Evolutionary conservation across 2,113 vertebrate genomes (phyloP), one percentile per base, ranked within the genome.

Genomic region (Cardinalis cardinalis): DNA sequence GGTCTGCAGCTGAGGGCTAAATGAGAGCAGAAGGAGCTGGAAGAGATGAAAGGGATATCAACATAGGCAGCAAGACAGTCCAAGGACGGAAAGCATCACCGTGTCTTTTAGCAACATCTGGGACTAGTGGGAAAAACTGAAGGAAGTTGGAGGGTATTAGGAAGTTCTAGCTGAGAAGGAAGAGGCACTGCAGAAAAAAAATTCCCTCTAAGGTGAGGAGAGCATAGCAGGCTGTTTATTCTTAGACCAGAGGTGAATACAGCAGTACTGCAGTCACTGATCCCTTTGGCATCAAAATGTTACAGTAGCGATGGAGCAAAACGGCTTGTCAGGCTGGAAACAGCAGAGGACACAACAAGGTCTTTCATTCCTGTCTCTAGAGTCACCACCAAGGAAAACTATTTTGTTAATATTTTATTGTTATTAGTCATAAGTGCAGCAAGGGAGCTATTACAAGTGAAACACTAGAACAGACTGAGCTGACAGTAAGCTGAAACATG

Each of bases 341-440:
- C 44, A 78, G 60, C 43, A 92, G 63, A 85, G 76, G 53, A 44
- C 43, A 80, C 28, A 64, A 46, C 31, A 69, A n/a, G 14, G n/a
- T 68, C 52, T 84, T 92, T 94, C 31, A 40, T 91, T 91, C 12
- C 26, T 63, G 20, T 71, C 85, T 56, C 83, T 74, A 59, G 84
- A 74, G 76, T 48, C 3, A 0, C 25, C 61, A 90, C 41, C 49
- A 95, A 88, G 48, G 48, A 80, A 80, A 91, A 86, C 16, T 81
- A 63, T 90, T 92, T 66, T 89, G 82, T 91, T 94, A 95, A 94
- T 95, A 94, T 95, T 94, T 92, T 94, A 92, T 88, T 92, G 75
- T 91, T 91, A 80, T 90, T 96, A 94, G 76, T 88, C 34, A 31
- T 88, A 90, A 94, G 29, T 86, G 86, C 49, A 84, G 34, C 76